These are phyloP conservation scores for Trichopoda pennipes DNA, from an alignment of 2,888 invertebrate species.

Conservation along the genomic window DNA sequence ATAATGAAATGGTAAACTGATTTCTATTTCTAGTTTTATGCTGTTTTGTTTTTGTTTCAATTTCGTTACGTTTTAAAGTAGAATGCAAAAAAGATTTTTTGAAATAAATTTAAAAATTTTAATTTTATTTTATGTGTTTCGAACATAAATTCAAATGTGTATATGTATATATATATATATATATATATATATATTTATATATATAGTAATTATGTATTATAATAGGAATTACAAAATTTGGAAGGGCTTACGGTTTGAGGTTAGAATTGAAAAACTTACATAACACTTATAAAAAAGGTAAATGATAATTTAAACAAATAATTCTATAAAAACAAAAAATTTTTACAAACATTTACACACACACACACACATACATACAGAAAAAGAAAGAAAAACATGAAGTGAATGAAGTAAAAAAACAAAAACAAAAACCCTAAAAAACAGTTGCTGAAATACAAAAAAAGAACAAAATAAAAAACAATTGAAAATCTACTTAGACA, in stretches of 20 bases:
- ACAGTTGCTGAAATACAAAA: background rate
- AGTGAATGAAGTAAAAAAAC: too few relatives aligned
- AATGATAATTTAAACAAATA: background rate
- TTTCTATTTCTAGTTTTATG: conserved; percentile 25
- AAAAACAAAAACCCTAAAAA: conserved; percentile 16
- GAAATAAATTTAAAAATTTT: too few relatives aligned
- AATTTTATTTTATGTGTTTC: conserved; percentile 47
- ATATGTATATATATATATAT: conserved; percentile 25
- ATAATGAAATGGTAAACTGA: conserved; percentile 61
- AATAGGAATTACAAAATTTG: conserved; percentile 47
- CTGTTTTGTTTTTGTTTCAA: conserved; percentile 26
- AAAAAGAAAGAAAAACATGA: background rate
- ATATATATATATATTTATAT: too few relatives aligned
- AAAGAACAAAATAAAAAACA: background rate
- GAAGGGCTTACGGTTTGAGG: conserved; percentile 27
- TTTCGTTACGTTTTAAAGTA: conserved; percentile 20
- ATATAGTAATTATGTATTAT: too few relatives aligned
- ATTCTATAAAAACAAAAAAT: conserved; percentile 33
- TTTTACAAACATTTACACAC: conserved; percentile 44
- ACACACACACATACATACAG: conserved; percentile 32
- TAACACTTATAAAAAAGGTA: conserved; percentile 25
- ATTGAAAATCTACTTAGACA: conserved; percentile 25
- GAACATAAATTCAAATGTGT: conserved; percentile 56
- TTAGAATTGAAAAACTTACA: conserved; percentile 35
- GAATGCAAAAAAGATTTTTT: conserved; percentile 18